A percentile compares a stretch with the other conserved stretches of the same genome.
phyloP scores from a whole-genome alignment of 2,888 invertebrate genomes.

The Phania funesta region DNA sequence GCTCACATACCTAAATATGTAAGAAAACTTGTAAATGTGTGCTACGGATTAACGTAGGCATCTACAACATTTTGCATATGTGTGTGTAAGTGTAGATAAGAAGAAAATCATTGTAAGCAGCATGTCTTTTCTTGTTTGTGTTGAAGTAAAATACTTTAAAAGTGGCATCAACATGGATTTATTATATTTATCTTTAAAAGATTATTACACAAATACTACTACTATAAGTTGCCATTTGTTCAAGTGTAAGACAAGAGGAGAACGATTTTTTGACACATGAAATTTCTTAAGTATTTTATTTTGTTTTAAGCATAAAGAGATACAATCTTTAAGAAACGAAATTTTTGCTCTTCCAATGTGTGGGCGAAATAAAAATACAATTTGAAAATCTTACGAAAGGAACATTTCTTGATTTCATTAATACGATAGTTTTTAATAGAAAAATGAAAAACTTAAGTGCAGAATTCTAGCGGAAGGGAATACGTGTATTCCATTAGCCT shows the following conservation, averaged over 20 bases:
- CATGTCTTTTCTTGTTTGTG: constrained; percentile 43
- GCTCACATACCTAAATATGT: too few species aligned
- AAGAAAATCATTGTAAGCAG: neutral
- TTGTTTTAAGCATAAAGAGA: neutral
- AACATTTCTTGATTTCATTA: too few species aligned
- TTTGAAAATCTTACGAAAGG: neutral
- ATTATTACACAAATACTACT: constrained; percentile 28
- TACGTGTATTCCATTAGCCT: too few species aligned
- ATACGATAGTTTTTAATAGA: too few species aligned
- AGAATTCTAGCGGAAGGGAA: too few species aligned
- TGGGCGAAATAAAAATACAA: neutral
- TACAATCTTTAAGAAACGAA: neutral
- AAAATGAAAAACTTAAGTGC: too few species aligned
- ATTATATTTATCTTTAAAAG: constrained; percentile 71
- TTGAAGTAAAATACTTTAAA: constrained; percentile 60
- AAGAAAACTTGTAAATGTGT: too few species aligned
- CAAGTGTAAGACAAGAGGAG: neutral
- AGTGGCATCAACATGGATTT: constrained; percentile 75
- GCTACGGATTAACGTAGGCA: too few species aligned
- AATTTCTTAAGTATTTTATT: neutral
- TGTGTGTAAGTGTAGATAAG: neutral
- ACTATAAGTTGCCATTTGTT: neutral
- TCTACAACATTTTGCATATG: too few species aligned
- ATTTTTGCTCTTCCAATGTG: neutral
- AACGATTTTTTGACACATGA: neutral